Base-by-base conservation (phyloP, 2,797 vertebrate genomes). In the Enteromius afrohamiltoni region DNA sequence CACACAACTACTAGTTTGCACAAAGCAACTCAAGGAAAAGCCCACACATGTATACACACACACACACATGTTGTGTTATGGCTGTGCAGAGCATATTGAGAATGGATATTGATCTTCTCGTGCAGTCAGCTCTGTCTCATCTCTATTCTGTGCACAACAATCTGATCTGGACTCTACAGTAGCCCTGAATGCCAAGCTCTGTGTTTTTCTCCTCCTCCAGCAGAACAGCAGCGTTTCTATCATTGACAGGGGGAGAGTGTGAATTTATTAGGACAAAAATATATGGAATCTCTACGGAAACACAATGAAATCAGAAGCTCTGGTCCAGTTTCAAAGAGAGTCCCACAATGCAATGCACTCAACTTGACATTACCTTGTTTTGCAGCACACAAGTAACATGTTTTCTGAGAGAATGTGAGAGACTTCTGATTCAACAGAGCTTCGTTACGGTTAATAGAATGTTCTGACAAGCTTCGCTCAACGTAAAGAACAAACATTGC, bases 41-140 rank as follows among this genome's bases (percentile, higher is more conserved):
- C 79, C 53, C 23, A 77, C 31, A 65, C 70, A 34, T 42, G 40
- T 7, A 37, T 0, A 65, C 42, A 23, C 42, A 64, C 49, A 58
- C 67, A 71, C 79, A 58, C 62, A 37, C 47, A 60, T 3, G 58
- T 62, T 29, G 13, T 60, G 23, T 29, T 26, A 60, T 29, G 23
- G 13, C 58, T 62, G 58, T 62, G 58, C 79, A 42, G 42, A 62
- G 65, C 79, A 87, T 87, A 87, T 83, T 73, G 71, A 84, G 77
- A 87, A 86, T 70, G 81, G 76, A 85, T 88, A 89, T 89, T 86
- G 85, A 89, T 89, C 80, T 76, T 19, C 53, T 47, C 55, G 71
- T 34, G 67, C 79, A 83, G 85, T 79, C 85, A 64, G 85, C 77
- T 82, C 84, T 79, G 81, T 85, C 78, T 88, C 85, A 85, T 87